Percentiles rank a stretch among this genome's conserved stretches.
phyloP scores from a whole-genome alignment of 2,113 vertebrate genomes.

The Guaruba guarouba region DNA sequence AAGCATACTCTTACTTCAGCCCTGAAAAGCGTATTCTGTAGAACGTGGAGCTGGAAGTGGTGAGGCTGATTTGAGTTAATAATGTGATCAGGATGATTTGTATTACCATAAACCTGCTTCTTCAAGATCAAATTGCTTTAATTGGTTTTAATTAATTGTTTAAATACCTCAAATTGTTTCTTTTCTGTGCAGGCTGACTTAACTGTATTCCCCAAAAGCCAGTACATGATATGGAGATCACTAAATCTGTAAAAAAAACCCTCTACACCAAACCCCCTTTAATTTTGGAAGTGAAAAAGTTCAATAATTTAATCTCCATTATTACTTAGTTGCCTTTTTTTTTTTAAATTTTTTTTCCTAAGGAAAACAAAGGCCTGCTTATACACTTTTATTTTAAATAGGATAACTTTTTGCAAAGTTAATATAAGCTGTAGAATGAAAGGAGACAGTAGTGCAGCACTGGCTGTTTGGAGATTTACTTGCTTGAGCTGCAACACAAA shows the following conservation, averaged over 20 bases:
- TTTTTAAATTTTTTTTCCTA: background rate
- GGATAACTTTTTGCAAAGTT: background rate
- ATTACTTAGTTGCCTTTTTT: background rate
- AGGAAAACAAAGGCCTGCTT: background rate
- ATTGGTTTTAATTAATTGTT: constrained; percentile 13
- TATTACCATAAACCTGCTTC: background rate
- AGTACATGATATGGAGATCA: background rate
- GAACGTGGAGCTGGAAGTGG: background rate
- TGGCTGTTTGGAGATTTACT: background rate
- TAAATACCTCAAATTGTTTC: background rate
- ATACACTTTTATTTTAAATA: background rate
- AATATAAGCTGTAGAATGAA: background rate
- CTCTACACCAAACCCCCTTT: rapidly evolving
- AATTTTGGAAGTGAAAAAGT: background rate
- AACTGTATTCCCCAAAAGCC: background rate
- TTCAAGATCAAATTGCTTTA: background rate
- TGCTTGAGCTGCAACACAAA: background rate
- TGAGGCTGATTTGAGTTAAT: background rate
- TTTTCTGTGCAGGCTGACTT: background rate
- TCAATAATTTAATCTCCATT: background rate
- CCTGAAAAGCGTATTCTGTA: background rate
- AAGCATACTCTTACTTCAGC: background rate
- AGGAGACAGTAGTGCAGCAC: background rate
- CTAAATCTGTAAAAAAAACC: background rate
- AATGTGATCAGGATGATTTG: background rate